Percentiles rank a stretch among this genome's conserved stretches.
Evolutionary conservation across 1,140 invertebrate genomes (phyloP).

Genomic region (Ectropis grisescens): DNA sequence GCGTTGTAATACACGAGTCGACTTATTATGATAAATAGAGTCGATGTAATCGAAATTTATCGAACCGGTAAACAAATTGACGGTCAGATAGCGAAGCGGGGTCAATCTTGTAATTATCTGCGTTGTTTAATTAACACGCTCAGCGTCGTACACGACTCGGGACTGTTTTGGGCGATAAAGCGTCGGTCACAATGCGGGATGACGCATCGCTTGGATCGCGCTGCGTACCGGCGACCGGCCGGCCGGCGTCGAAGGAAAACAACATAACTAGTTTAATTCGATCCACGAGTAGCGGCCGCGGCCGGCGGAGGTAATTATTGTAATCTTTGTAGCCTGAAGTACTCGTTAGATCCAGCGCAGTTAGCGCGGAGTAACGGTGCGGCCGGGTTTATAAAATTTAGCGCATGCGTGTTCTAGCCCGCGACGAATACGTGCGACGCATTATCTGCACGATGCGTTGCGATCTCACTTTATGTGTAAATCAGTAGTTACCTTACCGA

Average conservation of each 20-base stretch:
- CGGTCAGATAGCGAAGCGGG: conserved; percentile 9
- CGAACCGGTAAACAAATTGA: conserved; percentile 7
- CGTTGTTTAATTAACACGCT: conserved; percentile 5
- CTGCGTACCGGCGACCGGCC: background rate
- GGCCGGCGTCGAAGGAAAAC: conserved; percentile 29
- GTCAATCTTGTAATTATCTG: conserved; percentile 11
- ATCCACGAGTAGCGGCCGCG: background rate
- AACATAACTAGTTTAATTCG: conserved; percentile 13
- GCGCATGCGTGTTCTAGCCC: conserved; percentile 12
- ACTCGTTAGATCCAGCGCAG: conserved; percentile 18
- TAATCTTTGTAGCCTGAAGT: conserved; percentile 9
- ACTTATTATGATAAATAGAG: no score
- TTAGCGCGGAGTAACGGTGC: conserved; percentile 28
- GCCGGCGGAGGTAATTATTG: conserved; percentile 6
- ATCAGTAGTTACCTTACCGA: no score
- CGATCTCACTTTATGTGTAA: no score
- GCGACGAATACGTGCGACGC: conserved; percentile 8
- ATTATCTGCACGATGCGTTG: conserved; percentile 2
- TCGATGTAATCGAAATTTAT: no score
- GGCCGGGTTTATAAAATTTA: conserved; percentile 28
- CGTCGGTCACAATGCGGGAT: conserved; percentile 4
- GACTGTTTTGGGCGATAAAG: conserved; percentile 5
- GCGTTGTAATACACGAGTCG: no score
- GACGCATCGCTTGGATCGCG: conserved; percentile 7
- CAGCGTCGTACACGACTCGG: no score